Evolutionary conservation across 1,140 invertebrate genomes (phyloP).

Genomic region (Bombus breviceps): DNA sequence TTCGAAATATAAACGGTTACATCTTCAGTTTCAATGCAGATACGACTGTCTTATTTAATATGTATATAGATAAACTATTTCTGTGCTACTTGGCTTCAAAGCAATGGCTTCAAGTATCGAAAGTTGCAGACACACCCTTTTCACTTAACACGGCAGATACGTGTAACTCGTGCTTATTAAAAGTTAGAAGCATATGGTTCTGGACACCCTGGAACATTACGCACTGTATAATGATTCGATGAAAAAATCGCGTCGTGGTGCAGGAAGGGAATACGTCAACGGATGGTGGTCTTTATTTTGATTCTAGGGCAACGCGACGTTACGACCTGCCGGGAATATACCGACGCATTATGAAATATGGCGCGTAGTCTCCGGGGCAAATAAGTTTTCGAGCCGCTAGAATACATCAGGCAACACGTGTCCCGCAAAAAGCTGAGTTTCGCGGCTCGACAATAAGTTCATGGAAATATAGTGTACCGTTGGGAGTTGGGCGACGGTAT

Average conservation of each 20-base stretch:
- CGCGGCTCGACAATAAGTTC: slow-evolving; percentile 73
- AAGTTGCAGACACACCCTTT: too few species aligned
- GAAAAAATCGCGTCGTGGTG: too few species aligned
- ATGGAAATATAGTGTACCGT: slow-evolving; percentile 72
- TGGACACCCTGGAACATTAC: not conserved
- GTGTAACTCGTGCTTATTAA: too few species aligned
- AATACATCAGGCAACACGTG: slow-evolving; percentile 78
- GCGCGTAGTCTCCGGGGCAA: slow-evolving; percentile 66
- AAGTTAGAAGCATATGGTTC: not conserved
- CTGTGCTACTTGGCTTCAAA: too few species aligned
- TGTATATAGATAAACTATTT: too few species aligned
- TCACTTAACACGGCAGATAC: too few species aligned
- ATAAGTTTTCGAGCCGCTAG: slow-evolving; percentile 71
- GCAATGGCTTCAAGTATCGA: too few species aligned
- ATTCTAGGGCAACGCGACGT: slow-evolving; percentile 56
- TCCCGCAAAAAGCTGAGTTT: slow-evolving; percentile 76
- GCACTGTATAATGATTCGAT: too few species aligned
- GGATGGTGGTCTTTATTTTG: slow-evolving; percentile 62
- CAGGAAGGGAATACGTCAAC: not conserved
- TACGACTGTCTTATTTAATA: too few species aligned
- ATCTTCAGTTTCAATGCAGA: too few species aligned
- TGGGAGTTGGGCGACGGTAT: slow-evolving; percentile 67
- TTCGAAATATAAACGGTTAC: too few species aligned
- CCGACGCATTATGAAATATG: slow-evolving; percentile 75
- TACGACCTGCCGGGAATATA: slow-evolving; percentile 54